These are phyloP conservation scores for Anodontia alba DNA, from an alignment of 2,888 invertebrate genomes.

Conservation along the genomic window DNA sequence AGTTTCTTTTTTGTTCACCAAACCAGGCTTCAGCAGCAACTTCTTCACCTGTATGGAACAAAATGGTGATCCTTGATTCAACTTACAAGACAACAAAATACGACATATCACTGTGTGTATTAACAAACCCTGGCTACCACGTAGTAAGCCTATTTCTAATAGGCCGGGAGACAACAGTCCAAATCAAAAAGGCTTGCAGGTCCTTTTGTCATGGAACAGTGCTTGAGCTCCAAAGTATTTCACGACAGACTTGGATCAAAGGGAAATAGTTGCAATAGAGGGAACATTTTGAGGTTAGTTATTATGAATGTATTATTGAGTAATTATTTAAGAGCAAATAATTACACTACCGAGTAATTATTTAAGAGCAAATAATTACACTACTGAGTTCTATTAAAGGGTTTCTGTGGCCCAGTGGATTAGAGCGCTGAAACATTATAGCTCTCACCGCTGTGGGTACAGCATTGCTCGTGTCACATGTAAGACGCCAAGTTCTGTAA, in stretches of 20 bases:
- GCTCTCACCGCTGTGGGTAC: too few species aligned
- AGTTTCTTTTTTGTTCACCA: conserved; percentile 34
- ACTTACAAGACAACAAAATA: conserved; percentile 52
- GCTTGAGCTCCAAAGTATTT: background rate
- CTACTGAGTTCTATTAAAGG: too few species aligned
- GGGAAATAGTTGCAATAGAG: conserved; percentile 15
- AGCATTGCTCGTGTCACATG: too few species aligned
- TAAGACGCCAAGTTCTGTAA: too few species aligned
- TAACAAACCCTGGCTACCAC: conserved; percentile 44
- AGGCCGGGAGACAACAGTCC: background rate
- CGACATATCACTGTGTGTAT: conserved; percentile 41
- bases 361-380: too few species aligned
- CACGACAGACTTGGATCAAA: conserved; percentile 17
- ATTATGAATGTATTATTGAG: too few species aligned
- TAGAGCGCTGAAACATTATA: too few species aligned
- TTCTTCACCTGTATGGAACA: conserved; percentile 48
- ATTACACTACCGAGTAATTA: too few species aligned
- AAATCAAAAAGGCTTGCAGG: conserved; percentile 6
- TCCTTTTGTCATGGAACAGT: background rate
- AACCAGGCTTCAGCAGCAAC: conserved; percentile 30
- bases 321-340: too few species aligned
- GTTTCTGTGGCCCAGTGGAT: too few species aligned
- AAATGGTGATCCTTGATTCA: conserved; percentile 45
- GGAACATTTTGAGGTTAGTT: too few species aligned
- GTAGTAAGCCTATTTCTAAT: conserved; percentile 43